Conservation (phyloP, 2,113 vertebrate species). For the Bagarius yarrelli region DNA sequence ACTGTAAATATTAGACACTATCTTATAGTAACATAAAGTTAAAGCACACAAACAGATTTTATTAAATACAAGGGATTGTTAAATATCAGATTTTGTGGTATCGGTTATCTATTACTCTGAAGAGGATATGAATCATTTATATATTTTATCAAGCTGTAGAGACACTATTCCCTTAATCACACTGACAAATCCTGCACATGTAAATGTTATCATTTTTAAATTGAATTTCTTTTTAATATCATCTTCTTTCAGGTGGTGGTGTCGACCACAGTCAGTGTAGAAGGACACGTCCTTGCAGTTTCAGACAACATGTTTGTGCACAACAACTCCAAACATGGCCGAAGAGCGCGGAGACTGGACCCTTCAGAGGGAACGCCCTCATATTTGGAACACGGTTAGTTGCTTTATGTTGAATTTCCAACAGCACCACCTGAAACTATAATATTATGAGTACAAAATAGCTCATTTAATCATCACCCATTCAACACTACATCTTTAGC, state of each 20-base stretch:
- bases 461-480: background rate
- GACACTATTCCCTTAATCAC: background rate
- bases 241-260: conserved; percentile 67
- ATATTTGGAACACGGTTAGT: conserved; percentile 73
- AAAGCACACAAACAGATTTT: background rate
- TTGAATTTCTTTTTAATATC: background rate
- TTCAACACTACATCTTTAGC: background rate
- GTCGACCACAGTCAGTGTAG: conserved; percentile 73
- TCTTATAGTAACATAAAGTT: background rate
- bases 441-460: background rate
- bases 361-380: conserved; percentile 70
- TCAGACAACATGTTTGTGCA: conserved; percentile 78
- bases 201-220: too few relatives aligned
- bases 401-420: background rate
- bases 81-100: background rate
- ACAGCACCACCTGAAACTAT: background rate
- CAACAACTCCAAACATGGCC: conserved; percentile 77
- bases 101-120: background rate
- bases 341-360: conserved; percentile 72
- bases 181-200: background rate
- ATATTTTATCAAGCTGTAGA: background rate
- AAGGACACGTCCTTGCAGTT: conserved; percentile 73
- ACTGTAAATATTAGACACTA: background rate
- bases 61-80: background rate
- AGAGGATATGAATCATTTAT: background rate